Percentiles rank a stretch among this genome's conserved stretches.
These are phyloP conservation scores for Paratrypauchen microcephalus DNA, from an alignment of 2,797 vertebrate genomes.

Conservation along the genomic window DNA sequence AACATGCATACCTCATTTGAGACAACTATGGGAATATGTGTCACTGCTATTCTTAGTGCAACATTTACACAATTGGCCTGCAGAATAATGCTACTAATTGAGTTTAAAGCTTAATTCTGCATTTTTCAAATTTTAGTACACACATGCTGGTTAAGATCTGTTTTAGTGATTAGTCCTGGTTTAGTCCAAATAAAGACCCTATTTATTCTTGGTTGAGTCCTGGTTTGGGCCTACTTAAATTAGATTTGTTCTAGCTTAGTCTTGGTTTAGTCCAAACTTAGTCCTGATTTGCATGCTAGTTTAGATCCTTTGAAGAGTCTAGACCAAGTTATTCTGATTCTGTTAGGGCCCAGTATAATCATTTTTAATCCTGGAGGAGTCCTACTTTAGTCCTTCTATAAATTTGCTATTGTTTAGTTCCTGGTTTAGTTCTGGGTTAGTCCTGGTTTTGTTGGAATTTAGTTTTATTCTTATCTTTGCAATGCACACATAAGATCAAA, in stretches of 20 bases:
- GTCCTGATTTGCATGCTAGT: neutral
- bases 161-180: neutral
- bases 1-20: conserved; percentile 67
- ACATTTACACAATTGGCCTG: conserved; percentile 23
- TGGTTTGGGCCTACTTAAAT: neutral
- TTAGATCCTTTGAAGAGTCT: neutral
- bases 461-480: neutral
- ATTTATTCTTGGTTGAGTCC: neutral
- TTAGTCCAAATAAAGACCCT: neutral
- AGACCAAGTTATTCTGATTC: neutral
- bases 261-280: neutral
- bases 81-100: conserved; percentile 30
- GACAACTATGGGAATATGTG: conserved; percentile 62
- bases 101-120: neutral
- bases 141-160: neutral
- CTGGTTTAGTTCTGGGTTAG: neutral
- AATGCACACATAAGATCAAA: neutral
- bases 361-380: neutral
- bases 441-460: neutral
- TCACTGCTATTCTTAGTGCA: conserved; percentile 63
- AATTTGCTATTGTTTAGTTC: neutral
- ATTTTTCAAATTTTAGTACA: neutral
- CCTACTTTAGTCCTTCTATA: neutral
- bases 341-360: neutral
- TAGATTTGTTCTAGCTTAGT: neutral